phyloP scores from a whole-genome alignment of 92 coral and sea anemone species.

The Epizoanthus ramosus region DNA sequence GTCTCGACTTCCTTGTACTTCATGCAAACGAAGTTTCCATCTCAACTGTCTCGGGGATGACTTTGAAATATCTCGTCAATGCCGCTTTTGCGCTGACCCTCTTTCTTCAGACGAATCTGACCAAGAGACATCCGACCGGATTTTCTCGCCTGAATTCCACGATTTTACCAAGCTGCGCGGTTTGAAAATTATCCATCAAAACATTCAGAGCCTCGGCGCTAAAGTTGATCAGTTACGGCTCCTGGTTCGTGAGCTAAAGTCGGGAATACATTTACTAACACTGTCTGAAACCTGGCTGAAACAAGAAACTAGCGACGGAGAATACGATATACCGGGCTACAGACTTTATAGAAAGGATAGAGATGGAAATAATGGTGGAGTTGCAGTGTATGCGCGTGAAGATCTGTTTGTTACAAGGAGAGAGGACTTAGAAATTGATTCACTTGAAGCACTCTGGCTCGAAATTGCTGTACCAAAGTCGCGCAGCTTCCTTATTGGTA shows the following conservation, averaged over 20 bases:
- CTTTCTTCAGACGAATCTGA: not conserved
- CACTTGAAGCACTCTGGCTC: slow-evolving; percentile 36
- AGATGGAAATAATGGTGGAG: slow-evolving; percentile 37
- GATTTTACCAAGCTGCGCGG: not conserved
- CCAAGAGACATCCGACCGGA: not conserved
- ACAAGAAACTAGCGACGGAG: slow-evolving; percentile 10
- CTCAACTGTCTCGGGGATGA: not conserved
- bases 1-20: not conserved
- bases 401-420: slow-evolving; percentile 24
- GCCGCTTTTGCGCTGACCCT: not conserved
- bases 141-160: not conserved
- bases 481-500: slow-evolving; percentile 33
- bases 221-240: not conserved
- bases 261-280: not conserved
- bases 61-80: not conserved
- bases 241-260: not conserved
- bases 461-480: slow-evolving; percentile 44
- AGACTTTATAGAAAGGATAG: slow-evolving; percentile 6
- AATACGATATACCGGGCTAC: not conserved
- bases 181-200: slow-evolving; percentile 5
- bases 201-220: not conserved
- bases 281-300: not conserved
- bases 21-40: not conserved
- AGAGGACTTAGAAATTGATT: slow-evolving; percentile 22
- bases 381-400: slow-evolving; percentile 23